Base-by-base conservation (phyloP, 2,113 vertebrate genomes). In the Euleptes europaea region DNA sequence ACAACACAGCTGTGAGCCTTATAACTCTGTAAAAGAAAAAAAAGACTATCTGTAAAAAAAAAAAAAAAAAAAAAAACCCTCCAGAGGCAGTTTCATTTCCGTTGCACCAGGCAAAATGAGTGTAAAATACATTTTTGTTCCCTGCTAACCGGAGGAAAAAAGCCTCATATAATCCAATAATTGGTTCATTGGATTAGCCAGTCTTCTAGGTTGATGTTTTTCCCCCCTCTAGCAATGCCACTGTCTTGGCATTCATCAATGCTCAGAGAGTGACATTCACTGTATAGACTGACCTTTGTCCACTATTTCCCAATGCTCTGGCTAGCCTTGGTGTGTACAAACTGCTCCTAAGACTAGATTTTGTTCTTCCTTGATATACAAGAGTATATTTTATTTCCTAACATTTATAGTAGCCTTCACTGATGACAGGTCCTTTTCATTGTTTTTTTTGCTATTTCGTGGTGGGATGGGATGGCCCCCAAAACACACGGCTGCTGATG, bases 1-100 rank as follows among this genome's bases (percentile, higher is more conserved):
- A 28, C 57, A 21, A 26, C 75, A 84, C 85, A 90, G 80, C 66
- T 86, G 73, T 57, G 49, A 65, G 84, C 78, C 21, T 35, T 19
- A 0, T 7, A 5, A 28, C 49, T 35, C 23, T 73, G 35, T 78
- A 76, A 51, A 57, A 71, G 11, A 21, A 23, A 23, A 63, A 28
- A 63, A 77, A 13, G 26, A 69, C 0, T 12, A 23, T 77, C 38
- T 65, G 83, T 1, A 76, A 47, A 31, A 38, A 69, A 87, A 51
- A 57, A 71, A 13, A 21, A 23, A 23, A 63, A 28, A 63, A 77
- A 13, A 76, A 47, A 31, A 38, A 69, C 86, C 17, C 23, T 54
- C 49, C 40, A 4, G 60, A 28, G 44, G 11, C 38, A 42, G 35
- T 28, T 42, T n/a, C 54, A 60, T 21, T 76, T 86, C 33, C 13